Percentiles rank a stretch among this genome's conserved stretches.
phyloP scores from a whole-genome alignment of 2,113 vertebrate species.

The Equus quagga region DNA sequence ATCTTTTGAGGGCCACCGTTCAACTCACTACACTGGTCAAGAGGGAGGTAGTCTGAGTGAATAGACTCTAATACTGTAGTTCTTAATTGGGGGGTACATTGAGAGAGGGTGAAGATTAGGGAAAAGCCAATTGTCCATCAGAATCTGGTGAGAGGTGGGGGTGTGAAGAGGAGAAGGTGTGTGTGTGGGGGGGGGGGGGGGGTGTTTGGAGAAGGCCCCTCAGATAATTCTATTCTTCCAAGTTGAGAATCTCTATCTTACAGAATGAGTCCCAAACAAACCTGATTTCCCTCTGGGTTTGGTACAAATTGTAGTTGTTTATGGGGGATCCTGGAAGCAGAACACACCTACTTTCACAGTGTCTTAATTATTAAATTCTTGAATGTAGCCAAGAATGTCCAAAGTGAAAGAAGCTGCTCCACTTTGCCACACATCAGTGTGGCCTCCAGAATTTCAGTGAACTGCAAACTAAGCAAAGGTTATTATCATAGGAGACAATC shows the following conservation, averaged over 20 bases:
- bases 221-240: not conserved
- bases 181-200: too few relatives aligned
- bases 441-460: not conserved
- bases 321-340: not conserved
- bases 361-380: not conserved
- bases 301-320: not conserved
- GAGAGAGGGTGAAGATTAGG: not conserved
- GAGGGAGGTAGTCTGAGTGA: not conserved
- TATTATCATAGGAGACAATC: not conserved
- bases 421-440: not conserved
- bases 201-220: not conserved
- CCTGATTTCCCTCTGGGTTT: not conserved
- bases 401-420: not conserved
- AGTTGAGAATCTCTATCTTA: not conserved
- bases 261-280: not conserved
- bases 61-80: not conserved
- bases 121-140: not conserved
- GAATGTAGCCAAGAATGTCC: not conserved
- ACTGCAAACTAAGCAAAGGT: not conserved
- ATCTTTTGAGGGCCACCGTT: not conserved
- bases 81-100: not conserved
- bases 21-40: not conserved
- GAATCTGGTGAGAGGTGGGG: not conserved
- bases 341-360: not conserved
- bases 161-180: too few relatives aligned